These are phyloP conservation scores for Sinopyrophorus schimmeli DNA, from an alignment of 2,888 invertebrate species.

Conservation along the genomic window DNA sequence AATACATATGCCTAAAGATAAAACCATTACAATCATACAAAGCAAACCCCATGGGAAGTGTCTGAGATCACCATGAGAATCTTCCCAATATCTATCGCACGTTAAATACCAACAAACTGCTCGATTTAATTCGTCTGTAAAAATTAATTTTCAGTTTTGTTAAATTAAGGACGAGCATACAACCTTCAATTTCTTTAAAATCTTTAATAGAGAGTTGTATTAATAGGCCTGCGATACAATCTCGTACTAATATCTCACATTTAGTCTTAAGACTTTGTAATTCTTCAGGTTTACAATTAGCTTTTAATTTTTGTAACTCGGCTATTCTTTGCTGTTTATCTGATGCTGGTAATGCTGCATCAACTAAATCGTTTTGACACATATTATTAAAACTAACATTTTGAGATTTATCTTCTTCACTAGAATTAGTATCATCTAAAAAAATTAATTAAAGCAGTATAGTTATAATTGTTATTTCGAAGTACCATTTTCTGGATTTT, in stretches of 20 bases:
- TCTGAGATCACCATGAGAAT: constrained; percentile 71
- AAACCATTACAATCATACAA: constrained; percentile 77
- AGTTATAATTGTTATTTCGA: neutral
- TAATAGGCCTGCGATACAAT: constrained; percentile 80
- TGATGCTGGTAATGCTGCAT: constrained; percentile 69
- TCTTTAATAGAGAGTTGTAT: constrained; percentile 80
- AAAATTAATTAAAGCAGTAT: constrained; percentile 6
- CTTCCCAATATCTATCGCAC: constrained; percentile 92
- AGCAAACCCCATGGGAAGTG: constrained; percentile 81
- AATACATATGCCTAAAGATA: constrained; percentile 81
- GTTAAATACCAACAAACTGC: constrained; percentile 91
- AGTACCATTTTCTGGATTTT: constrained; percentile 41
- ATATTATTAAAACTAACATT: constrained; percentile 50
- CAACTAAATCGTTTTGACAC: constrained; percentile 68
- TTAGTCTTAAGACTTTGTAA: constrained; percentile 68
- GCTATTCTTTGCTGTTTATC: constrained; percentile 68
- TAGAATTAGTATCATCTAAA: constrained; percentile 41
- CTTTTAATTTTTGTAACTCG: constrained; percentile 72
- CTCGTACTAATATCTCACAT: constrained; percentile 70
- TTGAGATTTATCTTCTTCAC: constrained; percentile 50
- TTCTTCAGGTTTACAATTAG: constrained; percentile 80
- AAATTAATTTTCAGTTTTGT: too few relatives aligned
- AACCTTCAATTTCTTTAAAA: constrained; percentile 88
- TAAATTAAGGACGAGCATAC: too few relatives aligned
- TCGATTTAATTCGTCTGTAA: constrained; percentile 81